Evolutionary conservation across 2,113 vertebrate species (phyloP).

Genomic region (Chaetorhynchus papuensis): DNA sequence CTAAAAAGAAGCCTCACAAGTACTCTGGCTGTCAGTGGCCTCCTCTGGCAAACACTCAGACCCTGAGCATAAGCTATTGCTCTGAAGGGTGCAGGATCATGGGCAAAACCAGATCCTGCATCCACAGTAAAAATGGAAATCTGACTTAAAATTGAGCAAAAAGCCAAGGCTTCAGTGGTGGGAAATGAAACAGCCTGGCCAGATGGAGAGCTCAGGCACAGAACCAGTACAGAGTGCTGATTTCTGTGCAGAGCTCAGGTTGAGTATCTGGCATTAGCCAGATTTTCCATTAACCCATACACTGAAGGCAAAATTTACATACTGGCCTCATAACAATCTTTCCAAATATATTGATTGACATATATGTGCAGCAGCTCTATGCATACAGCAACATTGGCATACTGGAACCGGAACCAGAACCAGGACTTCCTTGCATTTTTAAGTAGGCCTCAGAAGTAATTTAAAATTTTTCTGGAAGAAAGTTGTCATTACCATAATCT

Average conservation of each 20-base stretch:
- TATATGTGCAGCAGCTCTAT: background rate
- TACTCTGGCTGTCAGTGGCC: fast-evolving
- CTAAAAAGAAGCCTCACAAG: background rate
- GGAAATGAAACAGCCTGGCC: background rate
- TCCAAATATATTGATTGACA: background rate
- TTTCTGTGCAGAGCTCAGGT: background rate
- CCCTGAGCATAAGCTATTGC: background rate
- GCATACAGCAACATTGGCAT: no score
- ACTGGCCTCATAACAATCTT: background rate
- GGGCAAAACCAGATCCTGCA: background rate
- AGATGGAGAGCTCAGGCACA: background rate
- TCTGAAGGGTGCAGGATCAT: background rate
- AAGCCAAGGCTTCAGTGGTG: background rate
- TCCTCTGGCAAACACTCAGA: background rate
- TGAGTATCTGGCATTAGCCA: background rate
- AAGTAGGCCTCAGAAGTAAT: background rate
- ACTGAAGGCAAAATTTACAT: background rate
- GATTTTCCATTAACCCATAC: background rate
- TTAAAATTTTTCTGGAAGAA: background rate
- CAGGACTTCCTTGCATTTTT: background rate
- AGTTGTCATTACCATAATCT: background rate
- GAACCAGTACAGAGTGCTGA: background rate
- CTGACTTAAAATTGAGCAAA: background rate
- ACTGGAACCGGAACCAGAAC: background rate
- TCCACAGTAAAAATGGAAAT: background rate